phyloP scores from a whole-genome alignment of 1,140 invertebrate genomes.

The Drosophila bocqueti region DNA sequence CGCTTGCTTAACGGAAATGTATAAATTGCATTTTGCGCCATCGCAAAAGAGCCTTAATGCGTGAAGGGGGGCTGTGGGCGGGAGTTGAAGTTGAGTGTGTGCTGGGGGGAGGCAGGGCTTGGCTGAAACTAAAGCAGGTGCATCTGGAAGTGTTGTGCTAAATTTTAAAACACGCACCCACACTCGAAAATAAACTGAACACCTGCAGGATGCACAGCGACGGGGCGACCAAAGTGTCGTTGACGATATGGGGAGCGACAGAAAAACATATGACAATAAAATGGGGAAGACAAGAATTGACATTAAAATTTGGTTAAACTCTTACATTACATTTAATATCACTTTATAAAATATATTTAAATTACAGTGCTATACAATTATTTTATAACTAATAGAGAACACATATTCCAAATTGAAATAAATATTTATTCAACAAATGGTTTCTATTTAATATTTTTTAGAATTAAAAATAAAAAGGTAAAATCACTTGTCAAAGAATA shows the following conservation, averaged over 20 bases:
- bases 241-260: not conserved
- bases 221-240: slow-evolving; percentile 61
- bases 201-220: slow-evolving; percentile 36
- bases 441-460: not conserved
- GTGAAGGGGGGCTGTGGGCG: not conserved
- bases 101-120: not conserved
- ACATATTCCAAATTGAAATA: not conserved
- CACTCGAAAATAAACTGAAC: slow-evolving; percentile 41
- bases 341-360: not conserved
- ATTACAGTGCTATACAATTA: not conserved
- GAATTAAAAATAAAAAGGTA: not conserved
- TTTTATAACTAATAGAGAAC: not conserved
- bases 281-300: not conserved
- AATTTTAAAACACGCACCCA: slow-evolving; percentile 61
- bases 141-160: slow-evolving; percentile 73
- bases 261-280: not conserved
- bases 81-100: slow-evolving; percentile 11
- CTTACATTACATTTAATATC: not conserved
- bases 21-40: slow-evolving; percentile 79
- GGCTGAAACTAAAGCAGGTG: slow-evolving; percentile 59
- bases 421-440: not conserved
- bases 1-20: slow-evolving; percentile 80
- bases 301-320: not conserved
- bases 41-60: slow-evolving; percentile 56
- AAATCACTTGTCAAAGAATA: too few relatives aligned